Percentiles rank a stretch among this genome's conserved stretches.
Conservation (phyloP, 2,888 invertebrate genomes). For the Hypomecis atomaria region DNA sequence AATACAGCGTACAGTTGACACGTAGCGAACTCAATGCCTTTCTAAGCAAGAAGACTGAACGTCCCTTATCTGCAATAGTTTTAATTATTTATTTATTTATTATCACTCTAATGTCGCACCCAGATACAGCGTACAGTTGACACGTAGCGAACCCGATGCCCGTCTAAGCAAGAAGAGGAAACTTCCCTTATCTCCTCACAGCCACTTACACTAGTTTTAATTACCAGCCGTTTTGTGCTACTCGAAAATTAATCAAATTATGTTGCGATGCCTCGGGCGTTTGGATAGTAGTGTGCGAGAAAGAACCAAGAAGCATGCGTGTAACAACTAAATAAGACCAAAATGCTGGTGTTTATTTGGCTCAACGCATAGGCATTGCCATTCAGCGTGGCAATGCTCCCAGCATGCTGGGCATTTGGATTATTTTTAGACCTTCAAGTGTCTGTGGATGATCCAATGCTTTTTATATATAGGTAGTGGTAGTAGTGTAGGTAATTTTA, state of each 20-base stretch:
- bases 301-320: constrained; percentile 1
- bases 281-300: constrained; percentile 53
- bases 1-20: constrained; percentile 24
- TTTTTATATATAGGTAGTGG: no score
- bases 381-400: no score
- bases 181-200: constrained; percentile 74
- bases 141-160: constrained; percentile 41
- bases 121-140: constrained; percentile 23
- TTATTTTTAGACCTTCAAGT: no score
- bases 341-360: no score
- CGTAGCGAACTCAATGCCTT: constrained; percentile 44
- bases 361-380: no score
- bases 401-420: no score
- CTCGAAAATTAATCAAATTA: constrained; percentile 84
- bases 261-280: constrained; percentile 59
- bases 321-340: no score
- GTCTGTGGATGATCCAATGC: no score
- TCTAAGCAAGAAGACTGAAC: constrained; percentile 41
- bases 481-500: no score
- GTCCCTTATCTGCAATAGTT: constrained; percentile 83
- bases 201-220: constrained; percentile 84
- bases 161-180: constrained; percentile 44
- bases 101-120: constrained; percentile 17
- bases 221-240: constrained; percentile 78
- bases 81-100: constrained; percentile 68